Conservation (phyloP, 2,797 vertebrate genomes). For the Acanthornis magna region DNA sequence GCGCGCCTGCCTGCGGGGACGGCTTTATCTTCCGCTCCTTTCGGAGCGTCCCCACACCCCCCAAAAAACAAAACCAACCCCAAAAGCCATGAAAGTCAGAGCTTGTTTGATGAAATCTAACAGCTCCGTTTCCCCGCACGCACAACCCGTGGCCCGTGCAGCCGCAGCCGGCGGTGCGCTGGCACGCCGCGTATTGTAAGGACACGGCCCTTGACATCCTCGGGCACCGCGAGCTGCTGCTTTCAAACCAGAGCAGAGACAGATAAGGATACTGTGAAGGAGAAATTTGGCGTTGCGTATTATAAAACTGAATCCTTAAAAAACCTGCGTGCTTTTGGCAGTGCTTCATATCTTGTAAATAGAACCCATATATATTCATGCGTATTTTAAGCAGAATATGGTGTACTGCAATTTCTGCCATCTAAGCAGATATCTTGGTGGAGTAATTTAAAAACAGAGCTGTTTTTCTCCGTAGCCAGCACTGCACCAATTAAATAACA, state of each 20-base stretch:
- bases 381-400: neutral
- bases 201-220: neutral
- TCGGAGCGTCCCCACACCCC: neutral
- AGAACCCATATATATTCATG: conserved; percentile 22
- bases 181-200: neutral
- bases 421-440: conserved; percentile 19
- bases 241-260: conserved; percentile 9
- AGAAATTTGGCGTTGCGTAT: neutral
- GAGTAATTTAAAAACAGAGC: neutral
- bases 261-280: conserved; percentile 41
- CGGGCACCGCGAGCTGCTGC: neutral
- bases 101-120: neutral
- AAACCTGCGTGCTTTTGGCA: neutral
- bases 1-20: neutral
- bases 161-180: neutral
- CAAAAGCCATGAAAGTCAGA: neutral
- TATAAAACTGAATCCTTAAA: neutral
- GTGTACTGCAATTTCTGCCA: conserved; percentile 8
- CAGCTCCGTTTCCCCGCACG: accelerated
- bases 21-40: accelerated
- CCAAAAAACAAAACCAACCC: neutral
- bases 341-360: neutral
- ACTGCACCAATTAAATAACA: neutral
- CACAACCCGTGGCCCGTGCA: neutral
- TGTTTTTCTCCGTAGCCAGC: neutral